Conservation (phyloP, 1,140 invertebrate genomes). For the Mya arenaria region DNA sequence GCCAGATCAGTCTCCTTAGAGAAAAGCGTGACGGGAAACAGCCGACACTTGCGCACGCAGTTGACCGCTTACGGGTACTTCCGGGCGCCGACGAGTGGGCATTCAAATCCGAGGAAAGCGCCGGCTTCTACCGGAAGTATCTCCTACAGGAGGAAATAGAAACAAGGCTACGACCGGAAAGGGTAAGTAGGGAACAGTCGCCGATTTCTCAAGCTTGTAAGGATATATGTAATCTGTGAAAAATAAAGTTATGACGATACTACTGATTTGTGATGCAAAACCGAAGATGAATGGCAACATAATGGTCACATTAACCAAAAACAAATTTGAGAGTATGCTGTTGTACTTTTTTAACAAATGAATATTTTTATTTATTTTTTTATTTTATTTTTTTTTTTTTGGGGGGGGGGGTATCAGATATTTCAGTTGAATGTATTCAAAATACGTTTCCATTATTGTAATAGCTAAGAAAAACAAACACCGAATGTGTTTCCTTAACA, state of each 20-base stretch:
- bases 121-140: conserved; percentile 43
- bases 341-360: no score
- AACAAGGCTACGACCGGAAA: neutral
- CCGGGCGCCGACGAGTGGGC: conserved; percentile 17
- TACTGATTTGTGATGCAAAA: neutral
- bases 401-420: no score
- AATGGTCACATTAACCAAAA: no score
- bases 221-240: neutral
- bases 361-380: no score
- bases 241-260: neutral
- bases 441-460: no score
- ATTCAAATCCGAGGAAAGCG: conserved; percentile 28
- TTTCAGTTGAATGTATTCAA: no score
- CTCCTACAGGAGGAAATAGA: conserved; percentile 43
- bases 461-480: no score
- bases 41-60: neutral
- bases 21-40: neutral
- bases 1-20: conserved; percentile 5
- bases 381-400: no score
- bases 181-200: neutral
- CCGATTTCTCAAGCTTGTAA: neutral
- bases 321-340: no score
- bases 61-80: conserved; percentile 19
- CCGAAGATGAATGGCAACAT: neutral
- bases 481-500: no score